Base-by-base conservation (phyloP, 2,888 invertebrate genomes). In the Cyclophora albipunctata region DNA sequence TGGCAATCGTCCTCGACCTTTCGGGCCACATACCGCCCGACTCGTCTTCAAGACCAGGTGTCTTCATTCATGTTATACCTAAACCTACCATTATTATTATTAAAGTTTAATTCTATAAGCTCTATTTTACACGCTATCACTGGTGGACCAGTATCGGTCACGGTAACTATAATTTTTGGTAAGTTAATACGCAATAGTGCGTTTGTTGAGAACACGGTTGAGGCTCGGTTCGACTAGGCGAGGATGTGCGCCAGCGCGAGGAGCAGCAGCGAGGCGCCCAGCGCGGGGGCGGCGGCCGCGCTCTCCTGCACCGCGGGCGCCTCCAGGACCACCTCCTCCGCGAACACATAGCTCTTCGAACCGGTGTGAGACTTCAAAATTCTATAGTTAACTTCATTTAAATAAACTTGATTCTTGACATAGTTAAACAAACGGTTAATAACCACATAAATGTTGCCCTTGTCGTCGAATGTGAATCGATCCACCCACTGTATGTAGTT, bases 401-500 rank as follows among this genome's bases (percentile, higher is more conserved):
- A 62, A 57, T 92, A 89, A 45, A 93, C 84, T 51, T 90, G 90
- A 52, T 90, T 90, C 58, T 90, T 91, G 41, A 93, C 88, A 66
- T 92, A 93, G 71, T 91, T 92, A 62, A 92, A 92, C 55, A 94
- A 74, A 47, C 91, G 84, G 75, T 94, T 94, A n/a, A 93, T 86
- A 5, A 93, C 86, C 5, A 92, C 91, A 71, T 91, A 93, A 4
- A 94, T 77, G 67, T 92, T 91, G 35, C 93, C 93, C 48, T 81
- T 76, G 53, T 90, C 88, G 67, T 93, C 93, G 64, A 94, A 92
- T 52, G 91, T 89, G 71, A 94, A 93, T 3, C 93, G 91, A 67
- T 92, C 93, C 0, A 93, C 90, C 94, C 94, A 94, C 72, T 94
- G 94, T 58, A 94, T 90, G 64, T 90, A 91, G 52, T 88, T 90